Percentiles rank a stretch among this genome's conserved stretches.
Conservation (phyloP, 2,797 vertebrate species). For the Gastrophryne carolinensis region DNA sequence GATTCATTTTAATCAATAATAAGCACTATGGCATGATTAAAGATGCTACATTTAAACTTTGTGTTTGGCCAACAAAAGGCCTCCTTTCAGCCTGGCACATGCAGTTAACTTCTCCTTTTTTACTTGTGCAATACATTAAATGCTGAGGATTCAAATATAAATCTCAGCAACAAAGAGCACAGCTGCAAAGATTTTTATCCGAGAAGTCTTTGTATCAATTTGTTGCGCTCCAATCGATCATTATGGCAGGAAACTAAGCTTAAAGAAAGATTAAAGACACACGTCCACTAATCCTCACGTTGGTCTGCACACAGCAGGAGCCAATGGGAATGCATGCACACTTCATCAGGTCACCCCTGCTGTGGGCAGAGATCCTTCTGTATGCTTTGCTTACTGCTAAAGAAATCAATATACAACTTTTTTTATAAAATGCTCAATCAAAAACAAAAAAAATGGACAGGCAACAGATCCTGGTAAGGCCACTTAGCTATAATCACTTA, state of each 20-base stretch:
- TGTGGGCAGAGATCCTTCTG: conserved; percentile 9
- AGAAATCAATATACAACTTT: conserved; percentile 33
- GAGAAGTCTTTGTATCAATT: conserved; percentile 30
- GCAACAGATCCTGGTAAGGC: neutral
- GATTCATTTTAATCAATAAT: too few relatives aligned
- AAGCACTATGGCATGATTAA: too few relatives aligned
- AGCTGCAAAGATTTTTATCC: conserved; percentile 31
- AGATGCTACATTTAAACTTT: too few relatives aligned
- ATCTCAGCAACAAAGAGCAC: conserved; percentile 12
- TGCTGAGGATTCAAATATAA: neutral
- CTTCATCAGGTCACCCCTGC: conserved; percentile 6
- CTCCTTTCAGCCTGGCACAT: neutral
- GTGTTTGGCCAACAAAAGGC: neutral
- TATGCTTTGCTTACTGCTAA: neutral
- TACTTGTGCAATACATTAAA: neutral
- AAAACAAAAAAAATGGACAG: too few relatives aligned
- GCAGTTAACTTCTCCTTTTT: neutral
- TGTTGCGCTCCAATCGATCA: conserved; percentile 39
- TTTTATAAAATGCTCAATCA: conserved; percentile 1
- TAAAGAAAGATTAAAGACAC: conserved; percentile 39
- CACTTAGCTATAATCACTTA: neutral
- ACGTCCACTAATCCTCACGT: conserved; percentile 30
- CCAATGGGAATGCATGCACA: conserved; percentile 30
- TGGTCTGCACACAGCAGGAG: conserved; percentile 33
- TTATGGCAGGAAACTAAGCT: conserved; percentile 40